phyloP scores from a whole-genome alignment of 2,888 invertebrate species.

The Nemapogon koenigi region DNA sequence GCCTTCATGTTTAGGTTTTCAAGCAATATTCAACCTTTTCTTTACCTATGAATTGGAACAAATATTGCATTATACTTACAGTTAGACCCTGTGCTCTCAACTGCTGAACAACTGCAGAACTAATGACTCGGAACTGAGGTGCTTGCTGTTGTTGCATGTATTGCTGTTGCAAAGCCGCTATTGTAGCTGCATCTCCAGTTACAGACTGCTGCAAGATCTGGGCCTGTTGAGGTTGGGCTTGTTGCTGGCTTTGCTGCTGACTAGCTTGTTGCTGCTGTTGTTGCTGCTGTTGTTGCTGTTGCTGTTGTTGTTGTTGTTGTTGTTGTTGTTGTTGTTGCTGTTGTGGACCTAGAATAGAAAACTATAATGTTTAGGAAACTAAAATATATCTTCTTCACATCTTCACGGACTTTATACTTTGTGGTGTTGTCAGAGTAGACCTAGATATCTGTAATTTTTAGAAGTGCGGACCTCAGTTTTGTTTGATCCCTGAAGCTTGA shows the following conservation, averaged over 20 bases:
- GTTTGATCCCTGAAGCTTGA: too few species aligned
- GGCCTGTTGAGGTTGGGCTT: conserved; percentile 43
- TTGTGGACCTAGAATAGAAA: too few species aligned
- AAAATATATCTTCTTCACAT: too few species aligned
- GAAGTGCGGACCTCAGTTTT: too few species aligned
- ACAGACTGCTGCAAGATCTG: conserved; percentile 35
- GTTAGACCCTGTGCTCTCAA: conserved; percentile 60
- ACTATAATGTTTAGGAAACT: too few species aligned
- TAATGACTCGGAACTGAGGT: conserved; percentile 65
- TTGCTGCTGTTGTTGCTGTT: conserved; percentile 27
- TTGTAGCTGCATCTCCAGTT: conserved; percentile 50
- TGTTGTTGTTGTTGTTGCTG: conserved; percentile 48
- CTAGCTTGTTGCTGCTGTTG: conserved; percentile 20
- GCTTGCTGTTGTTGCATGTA: conserved; percentile 57
- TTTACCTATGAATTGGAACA: too few species aligned
- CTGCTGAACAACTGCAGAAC: conserved; percentile 65
- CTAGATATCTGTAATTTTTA: too few species aligned
- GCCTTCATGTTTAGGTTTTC: too few species aligned
- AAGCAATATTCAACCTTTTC: too few species aligned
- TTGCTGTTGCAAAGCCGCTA: conserved; percentile 56
- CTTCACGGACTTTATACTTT: too few species aligned
- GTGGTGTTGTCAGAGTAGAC: too few species aligned
- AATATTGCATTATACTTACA: conserved; percentile 28
- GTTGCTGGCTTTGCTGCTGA: conserved; percentile 43
- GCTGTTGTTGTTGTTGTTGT: conserved; percentile 35